Percentiles rank a stretch among this genome's conserved stretches.
Evolutionary conservation across 2,888 invertebrate genomes (phyloP).

Genomic region (Peribatodes rhomboidaria): DNA sequence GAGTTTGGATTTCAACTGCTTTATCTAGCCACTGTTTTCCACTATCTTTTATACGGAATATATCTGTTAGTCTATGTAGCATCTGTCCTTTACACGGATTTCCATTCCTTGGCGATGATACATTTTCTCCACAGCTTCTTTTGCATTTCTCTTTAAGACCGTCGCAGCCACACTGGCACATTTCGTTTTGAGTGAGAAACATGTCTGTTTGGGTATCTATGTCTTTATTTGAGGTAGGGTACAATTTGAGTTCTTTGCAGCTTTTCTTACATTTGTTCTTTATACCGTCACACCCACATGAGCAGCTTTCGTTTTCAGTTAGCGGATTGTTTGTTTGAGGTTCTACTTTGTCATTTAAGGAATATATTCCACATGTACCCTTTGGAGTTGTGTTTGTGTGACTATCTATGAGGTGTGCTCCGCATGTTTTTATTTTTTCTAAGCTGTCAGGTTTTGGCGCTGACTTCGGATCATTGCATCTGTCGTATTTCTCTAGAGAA

Average conservation of each 20-base stretch:
- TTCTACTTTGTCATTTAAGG: constrained; percentile 5
- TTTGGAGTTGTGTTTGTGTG: neutral
- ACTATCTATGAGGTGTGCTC: neutral
- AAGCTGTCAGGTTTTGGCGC: neutral
- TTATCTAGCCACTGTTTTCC: neutral
- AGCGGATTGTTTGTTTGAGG: neutral
- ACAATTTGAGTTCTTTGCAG: neutral
- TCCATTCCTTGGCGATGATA: neutral
- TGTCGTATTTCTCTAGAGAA: neutral
- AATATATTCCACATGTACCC: neutral
- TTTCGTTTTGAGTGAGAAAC: neutral
- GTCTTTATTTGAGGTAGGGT: neutral
- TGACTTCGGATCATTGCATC: constrained; percentile 11
- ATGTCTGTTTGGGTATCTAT: constrained; percentile 1
- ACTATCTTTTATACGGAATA: neutral
- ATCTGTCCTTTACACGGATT: neutral
- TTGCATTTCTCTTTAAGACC: constrained; percentile 2
- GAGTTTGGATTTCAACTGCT: neutral
- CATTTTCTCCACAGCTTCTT: constrained; percentile 2
- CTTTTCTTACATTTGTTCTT: constrained; percentile 13
- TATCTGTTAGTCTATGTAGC: constrained; percentile 1
- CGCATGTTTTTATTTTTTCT: neutral
- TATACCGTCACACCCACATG: constrained; percentile 12
- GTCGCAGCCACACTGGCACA: constrained; percentile 17
- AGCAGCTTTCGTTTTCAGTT: neutral